Evolutionary conservation across 2,888 invertebrate species (phyloP), one percentile per base, ranked within the genome.

Genomic region (Zaprionus obscuricornis): DNA sequence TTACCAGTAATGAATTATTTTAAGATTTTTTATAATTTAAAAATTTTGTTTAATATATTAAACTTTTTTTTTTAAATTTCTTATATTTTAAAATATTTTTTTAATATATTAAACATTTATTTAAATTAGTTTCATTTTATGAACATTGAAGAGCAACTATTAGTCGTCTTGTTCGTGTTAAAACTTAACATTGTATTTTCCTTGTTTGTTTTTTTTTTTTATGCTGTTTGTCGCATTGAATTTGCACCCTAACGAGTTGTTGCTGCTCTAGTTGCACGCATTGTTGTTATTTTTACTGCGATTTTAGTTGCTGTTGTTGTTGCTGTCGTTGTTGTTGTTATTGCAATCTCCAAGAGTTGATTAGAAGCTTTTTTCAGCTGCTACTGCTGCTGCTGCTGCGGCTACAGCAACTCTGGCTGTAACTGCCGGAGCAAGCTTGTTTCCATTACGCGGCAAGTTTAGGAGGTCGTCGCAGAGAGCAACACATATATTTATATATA

Each of bases 281-380:
- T 47, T 24, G 50, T 34, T 39, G 14, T 10, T 29, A 7, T 18
- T 20, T 17, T 11, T 26, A 17, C 20, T 46, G 14, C 40, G n/a
- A n/a, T n/a, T n/a, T n/a, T n/a, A n/a, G n/a, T n/a, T 42, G 63
- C 24, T 64, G 27, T 39, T 64, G 42, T 42, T 51, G 37, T 58
- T 47, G 34, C 31, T 37, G 47, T 31, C 29, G 49, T 24, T 45
- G 29, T 45, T 22, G 29, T 20, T 45, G 14, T 33, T 16, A n/a
- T 40, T 64, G 59, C 72, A 45, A 77, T 68, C 77, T 78, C 59
- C 63, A 64, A 51, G 75, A 75, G 81, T 75, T 78, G 81, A 81
- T 78, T 78, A 78, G 81, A 81, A 78, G 75, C 57, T 78, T 78
- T 74, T 70, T 75, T 67, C 52, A 65, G 74, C 69, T 63, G 60